Conservation (phyloP, 2,888 invertebrate species). For the Scelioninae gen. 1 region DNA sequence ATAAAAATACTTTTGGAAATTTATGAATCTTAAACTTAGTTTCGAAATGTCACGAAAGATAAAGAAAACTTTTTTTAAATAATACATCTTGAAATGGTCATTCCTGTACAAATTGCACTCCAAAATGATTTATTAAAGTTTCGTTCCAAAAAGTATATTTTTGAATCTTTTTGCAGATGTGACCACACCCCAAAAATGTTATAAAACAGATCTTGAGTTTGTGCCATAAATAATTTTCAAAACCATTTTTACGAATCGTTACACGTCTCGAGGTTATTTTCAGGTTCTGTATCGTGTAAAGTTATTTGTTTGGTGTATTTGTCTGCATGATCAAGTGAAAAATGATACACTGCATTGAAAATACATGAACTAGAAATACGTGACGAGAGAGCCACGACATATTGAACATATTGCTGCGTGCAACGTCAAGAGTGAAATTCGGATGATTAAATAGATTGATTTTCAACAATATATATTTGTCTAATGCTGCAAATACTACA, state of each 20-base stretch:
- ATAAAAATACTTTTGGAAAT: too few species aligned
- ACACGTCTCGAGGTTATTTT: conserved; percentile 43
- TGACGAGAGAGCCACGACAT: conserved; percentile 42
- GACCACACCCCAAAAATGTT: conserved; percentile 24
- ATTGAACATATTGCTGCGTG: conserved; percentile 47
- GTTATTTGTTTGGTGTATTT: conserved; percentile 60
- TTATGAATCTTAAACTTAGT: too few species aligned
- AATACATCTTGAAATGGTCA: conserved; percentile 1
- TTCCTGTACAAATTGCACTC: conserved; percentile 18
- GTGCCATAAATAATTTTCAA: conserved; percentile 32
- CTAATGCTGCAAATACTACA: conserved; percentile 36
- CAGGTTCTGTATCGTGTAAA: conserved; percentile 26
- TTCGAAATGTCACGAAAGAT: neutral
- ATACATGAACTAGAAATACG: conserved; percentile 64
- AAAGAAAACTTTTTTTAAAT: neutral
- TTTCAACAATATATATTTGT: conserved; percentile 43
- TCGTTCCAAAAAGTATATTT: conserved; percentile 15
- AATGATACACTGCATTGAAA: conserved; percentile 60
- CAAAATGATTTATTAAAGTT: conserved; percentile 25
- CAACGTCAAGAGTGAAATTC: conserved; percentile 53
- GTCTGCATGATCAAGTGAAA: conserved; percentile 62
- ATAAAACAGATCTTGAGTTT: conserved; percentile 28
- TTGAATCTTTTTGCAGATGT: conserved; percentile 21
- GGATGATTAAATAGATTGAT: conserved; percentile 56
- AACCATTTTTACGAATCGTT: conserved; percentile 43